Evolutionary conservation across 35 echinoderm and acorn worm genomes (phyloP), one percentile per base, ranked within the genome.

Genomic region (Lytechinus pictus): DNA sequence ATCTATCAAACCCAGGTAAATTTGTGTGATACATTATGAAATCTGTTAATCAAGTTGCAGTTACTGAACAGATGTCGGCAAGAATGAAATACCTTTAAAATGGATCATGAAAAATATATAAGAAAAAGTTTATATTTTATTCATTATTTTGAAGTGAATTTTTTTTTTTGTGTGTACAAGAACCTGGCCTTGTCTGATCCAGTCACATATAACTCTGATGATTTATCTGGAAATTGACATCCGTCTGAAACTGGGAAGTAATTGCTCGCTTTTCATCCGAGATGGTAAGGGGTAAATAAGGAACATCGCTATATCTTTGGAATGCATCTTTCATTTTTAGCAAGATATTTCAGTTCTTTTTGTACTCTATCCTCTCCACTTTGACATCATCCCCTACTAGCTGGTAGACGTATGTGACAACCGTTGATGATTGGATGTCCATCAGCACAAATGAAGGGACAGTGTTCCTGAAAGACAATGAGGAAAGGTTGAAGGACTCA

Each of bases 361-460:
- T 99, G 86, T 99, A 99, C 27, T 99, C 98, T 98, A 99, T 99
- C 93, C 98, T 98, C 71, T 99, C 98, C 61, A 99, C 98, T 96
- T 99, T 99, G 96, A 99, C 98, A 57, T 99, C 98, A 71, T 99
- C 97, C 54, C 98, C 98, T 28, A 99, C 95, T 27, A 99, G 97
- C 90, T 99, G 98, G 96, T 99, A 99, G 86, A 99, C 98, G 61
- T 98, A 98, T 5, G 98, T 98, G n/a, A 98, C 97, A 16, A 99
- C 98, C 52, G 97, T 99, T 9, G 98, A 98, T 57, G 98, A 97
- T 92, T 99, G 98, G 92, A 99, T 99, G 89, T 99, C 98, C 97
- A 99, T 97, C 24, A 99, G 88, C 24, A 99, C 98, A 92, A 99
- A 99, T 7, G 98, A 98, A 27, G 98, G 98, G 88, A 95, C 94